phyloP scores from a whole-genome alignment of 2,888 invertebrate genomes.

The Nysson spinosus region DNA sequence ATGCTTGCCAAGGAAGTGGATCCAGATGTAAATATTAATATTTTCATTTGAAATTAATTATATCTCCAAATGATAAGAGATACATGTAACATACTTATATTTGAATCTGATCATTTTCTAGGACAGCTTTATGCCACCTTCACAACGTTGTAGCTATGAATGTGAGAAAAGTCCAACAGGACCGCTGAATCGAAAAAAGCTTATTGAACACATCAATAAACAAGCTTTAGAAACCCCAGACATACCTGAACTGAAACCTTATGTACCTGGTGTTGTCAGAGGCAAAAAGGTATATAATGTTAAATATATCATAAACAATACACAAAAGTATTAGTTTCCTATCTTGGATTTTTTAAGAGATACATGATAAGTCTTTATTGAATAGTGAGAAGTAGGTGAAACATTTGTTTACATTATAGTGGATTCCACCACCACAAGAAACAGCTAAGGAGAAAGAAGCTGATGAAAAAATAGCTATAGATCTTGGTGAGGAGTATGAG shows the following conservation, averaged over 20 bases:
- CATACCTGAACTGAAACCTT: conserved; percentile 96
- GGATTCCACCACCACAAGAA: conserved; percentile 87
- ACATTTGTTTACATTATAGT: conserved; percentile 80
- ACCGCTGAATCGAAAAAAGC: conserved; percentile 94
- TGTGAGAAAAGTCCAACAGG: conserved; percentile 98
- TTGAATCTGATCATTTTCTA: conserved; percentile 72
- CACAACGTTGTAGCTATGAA: conserved; percentile 96
- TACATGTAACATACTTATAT: neutral
- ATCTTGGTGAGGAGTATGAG: conserved; percentile 96
- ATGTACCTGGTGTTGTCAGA: conserved; percentile 91
- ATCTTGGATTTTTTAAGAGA: no score
- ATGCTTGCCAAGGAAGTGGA: conserved; percentile 99
- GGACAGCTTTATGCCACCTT: conserved; percentile 98
- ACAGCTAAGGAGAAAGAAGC: conserved; percentile 86
- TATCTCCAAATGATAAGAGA: neutral
- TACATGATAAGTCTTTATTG: no score
- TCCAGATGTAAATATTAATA: conserved; percentile 89
- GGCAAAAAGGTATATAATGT: conserved; percentile 88
- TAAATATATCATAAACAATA: neutral
- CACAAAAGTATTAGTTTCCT: no score
- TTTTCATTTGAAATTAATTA: neutral
- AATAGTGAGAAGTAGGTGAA: no score
- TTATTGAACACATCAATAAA: conserved; percentile 98
- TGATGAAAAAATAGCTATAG: conserved; percentile 95
- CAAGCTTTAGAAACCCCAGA: conserved; percentile 99